Evolutionary conservation across 1,140 invertebrate genomes (phyloP).

Genomic region (Danaus melanippus): DNA sequence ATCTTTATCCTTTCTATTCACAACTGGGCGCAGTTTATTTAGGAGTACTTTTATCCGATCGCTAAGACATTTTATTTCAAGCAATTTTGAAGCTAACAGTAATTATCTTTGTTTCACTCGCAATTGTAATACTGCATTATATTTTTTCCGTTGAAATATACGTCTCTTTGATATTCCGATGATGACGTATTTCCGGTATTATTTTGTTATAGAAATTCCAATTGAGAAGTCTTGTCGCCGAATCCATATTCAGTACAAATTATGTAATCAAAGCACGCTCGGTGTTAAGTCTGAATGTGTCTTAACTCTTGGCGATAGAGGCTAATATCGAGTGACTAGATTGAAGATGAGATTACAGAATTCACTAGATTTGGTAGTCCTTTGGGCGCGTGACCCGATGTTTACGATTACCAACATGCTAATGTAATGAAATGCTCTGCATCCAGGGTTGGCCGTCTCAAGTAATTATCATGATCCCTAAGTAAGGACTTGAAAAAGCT

Average conservation of each 20-base stretch:
- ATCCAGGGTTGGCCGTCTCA: too few species aligned
- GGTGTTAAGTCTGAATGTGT: background rate
- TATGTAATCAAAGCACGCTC: conserved; percentile 20
- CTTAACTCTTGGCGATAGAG: conserved; percentile 11
- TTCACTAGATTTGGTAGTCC: conserved; percentile 10
- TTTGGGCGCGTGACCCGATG: conserved; percentile 31
- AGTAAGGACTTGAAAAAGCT: too few species aligned
- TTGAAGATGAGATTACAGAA: conserved; percentile 15
- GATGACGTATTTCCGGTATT: conserved; percentile 11
- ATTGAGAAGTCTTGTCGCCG: conserved; percentile 15
- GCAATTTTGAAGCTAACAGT: too few species aligned
- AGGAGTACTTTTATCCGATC: conserved; percentile 15
- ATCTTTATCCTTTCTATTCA: conserved; percentile 55
- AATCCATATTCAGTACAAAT: conserved; percentile 27
- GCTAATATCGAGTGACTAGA: conserved; percentile 9
- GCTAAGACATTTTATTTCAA: too few species aligned
- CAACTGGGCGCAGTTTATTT: conserved; percentile 41
- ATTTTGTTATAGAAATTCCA: conserved; percentile 17
- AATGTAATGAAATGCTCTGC: conserved; percentile 20
- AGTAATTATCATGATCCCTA: too few species aligned
- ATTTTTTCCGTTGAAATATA: too few species aligned
- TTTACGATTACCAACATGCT: conserved; percentile 36
- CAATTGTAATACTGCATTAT: too few species aligned
- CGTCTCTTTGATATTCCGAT: background rate
- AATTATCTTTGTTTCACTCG: too few species aligned